Conservation (phyloP, 1,140 invertebrate species). For the Polypedilum vanderplanki region DNA sequence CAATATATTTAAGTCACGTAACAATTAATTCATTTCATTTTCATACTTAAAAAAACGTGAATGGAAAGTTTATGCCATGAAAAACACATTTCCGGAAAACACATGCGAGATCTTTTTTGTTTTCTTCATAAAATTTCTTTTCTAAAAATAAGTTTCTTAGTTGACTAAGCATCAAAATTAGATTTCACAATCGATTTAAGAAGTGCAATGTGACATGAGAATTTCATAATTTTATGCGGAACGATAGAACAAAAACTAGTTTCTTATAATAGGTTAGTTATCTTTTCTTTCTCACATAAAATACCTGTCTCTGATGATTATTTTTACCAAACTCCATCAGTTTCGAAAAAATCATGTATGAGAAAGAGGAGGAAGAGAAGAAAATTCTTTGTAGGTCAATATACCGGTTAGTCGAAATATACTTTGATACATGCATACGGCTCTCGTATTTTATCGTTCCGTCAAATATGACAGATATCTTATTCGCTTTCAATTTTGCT, state of each 20-base stretch:
- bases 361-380: neutral
- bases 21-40: no score
- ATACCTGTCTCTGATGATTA: neutral
- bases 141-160: neutral
- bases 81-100: neutral
- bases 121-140: neutral
- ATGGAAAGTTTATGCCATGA: no score
- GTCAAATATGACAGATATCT: neutral
- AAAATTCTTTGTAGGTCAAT: neutral
- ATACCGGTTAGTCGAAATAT: constrained; percentile 10
- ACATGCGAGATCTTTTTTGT: neutral
- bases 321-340: neutral
- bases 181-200: neutral
- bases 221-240: neutral
- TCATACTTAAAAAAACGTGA: no score
- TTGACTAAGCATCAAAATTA: no score
- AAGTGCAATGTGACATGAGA: neutral
- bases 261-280: no score
- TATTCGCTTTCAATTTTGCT: neutral
- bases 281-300: neutral
- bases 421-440: neutral
- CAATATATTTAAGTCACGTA: no score
- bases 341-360: neutral
- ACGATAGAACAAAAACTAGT: neutral
- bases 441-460: no score